Conservation (phyloP, 2,797 vertebrate genomes). For the Acanthopagrus latus region DNA sequence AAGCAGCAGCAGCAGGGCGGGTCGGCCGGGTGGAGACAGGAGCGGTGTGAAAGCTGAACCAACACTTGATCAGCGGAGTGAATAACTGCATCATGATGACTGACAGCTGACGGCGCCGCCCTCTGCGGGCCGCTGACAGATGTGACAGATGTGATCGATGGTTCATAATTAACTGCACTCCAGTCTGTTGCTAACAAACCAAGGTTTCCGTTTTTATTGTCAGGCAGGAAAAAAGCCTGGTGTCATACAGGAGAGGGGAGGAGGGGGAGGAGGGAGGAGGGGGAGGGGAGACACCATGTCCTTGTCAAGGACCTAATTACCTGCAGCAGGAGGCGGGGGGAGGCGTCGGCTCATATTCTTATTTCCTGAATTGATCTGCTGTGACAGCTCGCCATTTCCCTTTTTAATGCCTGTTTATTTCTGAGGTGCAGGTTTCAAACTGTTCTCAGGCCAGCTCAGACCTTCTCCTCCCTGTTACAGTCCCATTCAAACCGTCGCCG, state of each 20-base stretch:
- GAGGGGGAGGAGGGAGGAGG: background rate
- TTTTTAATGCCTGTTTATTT: constrained; percentile 9
- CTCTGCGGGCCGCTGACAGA: constrained; percentile 13
- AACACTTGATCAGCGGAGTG: background rate
- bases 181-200: constrained; percentile 22
- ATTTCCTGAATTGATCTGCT: constrained; percentile 12
- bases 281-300: constrained; percentile 33
- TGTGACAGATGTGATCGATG: constrained; percentile 35
- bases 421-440: background rate
- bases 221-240: constrained; percentile 8
- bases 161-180: constrained; percentile 7
- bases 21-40: background rate
- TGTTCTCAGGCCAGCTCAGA: background rate
- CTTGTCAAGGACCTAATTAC: constrained; percentile 71
- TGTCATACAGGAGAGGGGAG: constrained; percentile 5
- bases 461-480: background rate
- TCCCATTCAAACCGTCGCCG: no score
- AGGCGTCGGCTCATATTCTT: constrained; percentile 21
- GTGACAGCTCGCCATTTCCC: constrained; percentile 8
- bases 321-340: constrained; percentile 28
- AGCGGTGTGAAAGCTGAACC: no score
- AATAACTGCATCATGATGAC: background rate
- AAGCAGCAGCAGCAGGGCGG: background rate
- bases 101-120: constrained; percentile 28
- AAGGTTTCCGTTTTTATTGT: constrained; percentile 39